Percentiles rank a stretch among this genome's conserved stretches.
phyloP scores from a whole-genome alignment of 2,888 invertebrate genomes.

The Stictocephala bisonia region DNA sequence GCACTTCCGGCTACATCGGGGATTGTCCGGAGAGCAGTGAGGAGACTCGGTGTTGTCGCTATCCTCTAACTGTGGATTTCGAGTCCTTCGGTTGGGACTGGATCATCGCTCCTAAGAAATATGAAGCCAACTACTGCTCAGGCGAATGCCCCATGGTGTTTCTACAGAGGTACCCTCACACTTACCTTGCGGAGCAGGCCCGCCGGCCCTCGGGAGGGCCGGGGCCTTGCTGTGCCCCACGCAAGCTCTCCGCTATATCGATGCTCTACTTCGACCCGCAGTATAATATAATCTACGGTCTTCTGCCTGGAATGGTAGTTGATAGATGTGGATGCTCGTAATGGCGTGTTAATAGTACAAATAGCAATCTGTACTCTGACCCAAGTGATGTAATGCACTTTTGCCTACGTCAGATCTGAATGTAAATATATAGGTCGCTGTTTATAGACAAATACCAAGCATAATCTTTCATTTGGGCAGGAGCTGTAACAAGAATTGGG shows the following conservation, averaged over 20 bases:
- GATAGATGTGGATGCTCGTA: constrained; percentile 94
- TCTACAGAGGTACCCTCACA: constrained; percentile 87
- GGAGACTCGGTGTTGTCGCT: constrained; percentile 92
- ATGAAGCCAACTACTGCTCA: constrained; percentile 95
- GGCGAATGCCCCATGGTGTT: constrained; percentile 91
- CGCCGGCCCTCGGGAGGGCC: constrained; percentile 79
- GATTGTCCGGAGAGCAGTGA: constrained; percentile 85
- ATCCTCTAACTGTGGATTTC: constrained; percentile 93
- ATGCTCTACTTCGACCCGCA: constrained; percentile 94
- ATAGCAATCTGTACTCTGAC: constrained; percentile 12
- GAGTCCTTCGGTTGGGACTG: constrained; percentile 97
- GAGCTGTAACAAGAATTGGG: no score
- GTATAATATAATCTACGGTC: constrained; percentile 86
- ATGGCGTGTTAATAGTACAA: constrained; percentile 51
- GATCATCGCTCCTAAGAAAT: constrained; percentile 95
- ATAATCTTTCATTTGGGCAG: no score
- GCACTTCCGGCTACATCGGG: constrained; percentile 82
- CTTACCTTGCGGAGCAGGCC: constrained; percentile 86
- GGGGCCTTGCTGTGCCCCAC: constrained; percentile 93
- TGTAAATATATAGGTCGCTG: no score
- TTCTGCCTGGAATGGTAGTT: constrained; percentile 94
- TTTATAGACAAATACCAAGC: no score
- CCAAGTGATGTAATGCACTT: not conserved
- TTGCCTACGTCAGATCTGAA: not conserved
- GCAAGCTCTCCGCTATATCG: constrained; percentile 87